phyloP scores from a whole-genome alignment of 1,140 invertebrate genomes.

The Drosophila obscura region DNA sequence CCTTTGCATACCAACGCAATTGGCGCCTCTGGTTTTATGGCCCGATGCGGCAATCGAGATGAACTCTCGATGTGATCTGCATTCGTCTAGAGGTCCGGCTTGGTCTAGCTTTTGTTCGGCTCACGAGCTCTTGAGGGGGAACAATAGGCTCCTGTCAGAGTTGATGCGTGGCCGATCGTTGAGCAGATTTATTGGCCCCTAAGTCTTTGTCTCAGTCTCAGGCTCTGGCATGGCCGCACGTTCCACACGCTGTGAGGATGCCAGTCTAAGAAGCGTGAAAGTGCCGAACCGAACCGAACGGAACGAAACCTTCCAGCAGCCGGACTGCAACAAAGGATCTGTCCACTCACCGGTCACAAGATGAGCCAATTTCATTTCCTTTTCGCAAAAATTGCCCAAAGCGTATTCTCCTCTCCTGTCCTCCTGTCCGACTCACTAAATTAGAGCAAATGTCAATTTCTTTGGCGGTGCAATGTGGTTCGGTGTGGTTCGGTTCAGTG shows the following conservation, averaged over 20 bases:
- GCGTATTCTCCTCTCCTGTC: neutral
- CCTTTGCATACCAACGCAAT: constrained; percentile 31
- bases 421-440: constrained; percentile 50
- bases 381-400: constrained; percentile 59
- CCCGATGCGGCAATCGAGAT: neutral
- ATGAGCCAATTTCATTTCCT: constrained; percentile 65
- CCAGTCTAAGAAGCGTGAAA: constrained; percentile 65
- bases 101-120: constrained; percentile 27
- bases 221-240: constrained; percentile 38
- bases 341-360: constrained; percentile 43
- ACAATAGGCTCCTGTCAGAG: constrained; percentile 59
- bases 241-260: constrained; percentile 42
- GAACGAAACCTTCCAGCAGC: constrained; percentile 26
- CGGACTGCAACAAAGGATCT: constrained; percentile 59
- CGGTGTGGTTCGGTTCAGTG: constrained; percentile 6
- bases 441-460: constrained; percentile 57
- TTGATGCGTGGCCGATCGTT: constrained; percentile 63
- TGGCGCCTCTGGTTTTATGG: constrained; percentile 64
- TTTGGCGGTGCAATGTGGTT: constrained; percentile 11
- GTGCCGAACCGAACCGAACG: constrained; percentile 46
- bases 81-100: neutral
- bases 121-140: constrained; percentile 41
- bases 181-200: constrained; percentile 73
- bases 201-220: constrained; percentile 47
- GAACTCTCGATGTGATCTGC: constrained; percentile 1